Evolutionary conservation across 2,888 invertebrate species (phyloP).

Genomic region (Salpingus planirostris): DNA sequence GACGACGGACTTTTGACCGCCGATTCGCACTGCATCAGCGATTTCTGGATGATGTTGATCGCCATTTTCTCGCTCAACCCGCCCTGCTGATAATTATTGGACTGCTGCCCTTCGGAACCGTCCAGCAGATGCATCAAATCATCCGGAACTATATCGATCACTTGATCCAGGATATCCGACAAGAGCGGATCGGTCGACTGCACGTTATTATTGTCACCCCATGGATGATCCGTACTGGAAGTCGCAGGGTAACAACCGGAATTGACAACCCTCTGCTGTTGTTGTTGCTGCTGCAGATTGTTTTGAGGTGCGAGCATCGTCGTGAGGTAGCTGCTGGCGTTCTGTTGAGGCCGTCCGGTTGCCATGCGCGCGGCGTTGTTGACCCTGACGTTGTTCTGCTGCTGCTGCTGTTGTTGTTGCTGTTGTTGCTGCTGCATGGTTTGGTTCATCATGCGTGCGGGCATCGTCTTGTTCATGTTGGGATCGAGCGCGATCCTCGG

Average conservation of each 20-base stretch:
- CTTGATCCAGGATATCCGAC: slow-evolving; percentile 68
- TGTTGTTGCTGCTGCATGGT: slow-evolving; percentile 10
- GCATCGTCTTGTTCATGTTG: slow-evolving; percentile 25
- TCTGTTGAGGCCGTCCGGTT: slow-evolving; percentile 18
- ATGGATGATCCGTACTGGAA: slow-evolving; percentile 32
- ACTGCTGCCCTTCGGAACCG: slow-evolving; percentile 19
- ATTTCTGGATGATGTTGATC: slow-evolving; percentile 84
- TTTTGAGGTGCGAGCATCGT: slow-evolving; percentile 35
- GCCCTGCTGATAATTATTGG: slow-evolving; percentile 20
- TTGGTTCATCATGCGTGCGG: slow-evolving; percentile 19
- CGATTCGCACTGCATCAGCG: slow-evolving; percentile 78
- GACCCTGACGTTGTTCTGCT: slow-evolving; percentile 10
- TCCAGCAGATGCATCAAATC: slow-evolving; percentile 42
- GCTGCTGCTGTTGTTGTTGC: background rate
- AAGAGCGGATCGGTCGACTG: slow-evolving; percentile 58
- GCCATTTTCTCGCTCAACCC: slow-evolving; percentile 65
- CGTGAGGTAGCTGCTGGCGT: slow-evolving; percentile 32
- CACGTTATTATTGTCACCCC: slow-evolving; percentile 38
- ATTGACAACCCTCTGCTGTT: slow-evolving; percentile 21
- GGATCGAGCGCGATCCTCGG: slow-evolving; percentile 38
- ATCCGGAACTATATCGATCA: slow-evolving; percentile 29
- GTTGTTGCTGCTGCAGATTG: slow-evolving; percentile 22
- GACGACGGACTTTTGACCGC: slow-evolving; percentile 54
- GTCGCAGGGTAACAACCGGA: slow-evolving; percentile 24
- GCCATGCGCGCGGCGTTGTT: slow-evolving; percentile 17